A percentile compares a stretch with the other conserved stretches of the same genome.
These are phyloP conservation scores for Apeltes quadracus DNA, from an alignment of 2,113 vertebrate species.

Conservation along the genomic window DNA sequence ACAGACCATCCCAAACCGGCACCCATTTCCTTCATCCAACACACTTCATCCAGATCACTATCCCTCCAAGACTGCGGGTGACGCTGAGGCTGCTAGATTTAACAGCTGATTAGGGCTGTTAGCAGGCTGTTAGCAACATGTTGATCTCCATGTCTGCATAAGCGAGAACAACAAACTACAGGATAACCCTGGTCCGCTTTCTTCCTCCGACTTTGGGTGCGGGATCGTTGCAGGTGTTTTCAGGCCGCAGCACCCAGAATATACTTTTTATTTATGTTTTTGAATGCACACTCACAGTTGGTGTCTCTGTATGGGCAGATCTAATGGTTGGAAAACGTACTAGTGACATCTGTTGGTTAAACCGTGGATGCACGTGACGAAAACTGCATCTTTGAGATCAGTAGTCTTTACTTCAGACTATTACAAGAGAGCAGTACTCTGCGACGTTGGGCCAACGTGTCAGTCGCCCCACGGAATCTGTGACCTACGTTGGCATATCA, in stretches of 20 bases:
- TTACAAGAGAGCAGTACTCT: neutral
- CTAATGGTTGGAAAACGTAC: neutral
- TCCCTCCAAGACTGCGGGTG: slow-evolving; percentile 1
- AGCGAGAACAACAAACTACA: neutral
- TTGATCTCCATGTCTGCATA: neutral
- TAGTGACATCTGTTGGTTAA: neutral
- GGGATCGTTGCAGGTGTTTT: neutral
- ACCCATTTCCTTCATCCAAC: neutral
- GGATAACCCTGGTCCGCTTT: too few relatives aligned
- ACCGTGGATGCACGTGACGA: neutral
- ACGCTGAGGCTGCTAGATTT: neutral
- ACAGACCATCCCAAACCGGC: neutral
- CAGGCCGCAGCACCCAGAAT: neutral
- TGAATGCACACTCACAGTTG: neutral
- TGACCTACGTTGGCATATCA: neutral
- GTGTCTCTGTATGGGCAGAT: neutral
- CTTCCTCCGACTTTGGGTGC: neutral
- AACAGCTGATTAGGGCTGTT: neutral
- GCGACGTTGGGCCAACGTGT: neutral
- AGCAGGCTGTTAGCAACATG: neutral
- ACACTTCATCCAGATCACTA: neutral
- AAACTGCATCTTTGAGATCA: neutral
- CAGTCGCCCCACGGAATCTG: too few relatives aligned
- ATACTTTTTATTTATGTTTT: neutral
- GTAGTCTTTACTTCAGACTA: neutral